These are phyloP conservation scores for Novumbra hubbsi DNA, from an alignment of 2,797 vertebrate species.

Conservation along the genomic window DNA sequence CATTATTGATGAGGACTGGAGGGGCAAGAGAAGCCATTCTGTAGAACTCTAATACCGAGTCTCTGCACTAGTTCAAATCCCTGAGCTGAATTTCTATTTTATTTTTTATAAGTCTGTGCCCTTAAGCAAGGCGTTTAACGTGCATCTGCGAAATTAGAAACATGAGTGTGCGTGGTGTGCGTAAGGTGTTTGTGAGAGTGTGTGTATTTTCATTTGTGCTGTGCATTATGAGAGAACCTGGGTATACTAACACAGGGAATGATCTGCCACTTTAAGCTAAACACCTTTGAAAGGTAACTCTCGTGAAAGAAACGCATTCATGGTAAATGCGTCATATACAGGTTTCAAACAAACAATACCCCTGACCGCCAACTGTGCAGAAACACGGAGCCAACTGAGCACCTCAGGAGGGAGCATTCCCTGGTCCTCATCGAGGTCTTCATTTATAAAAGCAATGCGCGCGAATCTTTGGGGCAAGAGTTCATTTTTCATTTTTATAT, in stretches of 20 bases:
- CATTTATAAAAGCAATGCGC: background rate
- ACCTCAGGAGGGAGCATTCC: too few species aligned
- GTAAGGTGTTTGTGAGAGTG: background rate
- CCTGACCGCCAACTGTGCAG: background rate
- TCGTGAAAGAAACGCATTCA: background rate
- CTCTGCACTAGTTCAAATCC: background rate
- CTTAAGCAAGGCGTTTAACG: background rate
- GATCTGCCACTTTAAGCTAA: background rate
- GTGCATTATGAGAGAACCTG: background rate
- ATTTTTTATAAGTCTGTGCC: background rate
- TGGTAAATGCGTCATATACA: background rate
- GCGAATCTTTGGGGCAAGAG: background rate
- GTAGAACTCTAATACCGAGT: background rate
- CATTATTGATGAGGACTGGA: too few species aligned
- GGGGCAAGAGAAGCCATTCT: background rate
- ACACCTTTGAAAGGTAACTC: background rate
- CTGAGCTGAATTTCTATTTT: too few species aligned
- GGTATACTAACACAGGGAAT: background rate
- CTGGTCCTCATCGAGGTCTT: background rate
- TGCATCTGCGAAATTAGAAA: too few species aligned
- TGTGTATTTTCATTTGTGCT: conserved; percentile 7
- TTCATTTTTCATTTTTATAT: too few species aligned
- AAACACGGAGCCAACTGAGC: background rate
- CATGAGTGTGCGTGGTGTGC: background rate
- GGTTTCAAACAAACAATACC: background rate